Conservation (phyloP, 2,888 invertebrate genomes). For the Lottia scabra region DNA sequence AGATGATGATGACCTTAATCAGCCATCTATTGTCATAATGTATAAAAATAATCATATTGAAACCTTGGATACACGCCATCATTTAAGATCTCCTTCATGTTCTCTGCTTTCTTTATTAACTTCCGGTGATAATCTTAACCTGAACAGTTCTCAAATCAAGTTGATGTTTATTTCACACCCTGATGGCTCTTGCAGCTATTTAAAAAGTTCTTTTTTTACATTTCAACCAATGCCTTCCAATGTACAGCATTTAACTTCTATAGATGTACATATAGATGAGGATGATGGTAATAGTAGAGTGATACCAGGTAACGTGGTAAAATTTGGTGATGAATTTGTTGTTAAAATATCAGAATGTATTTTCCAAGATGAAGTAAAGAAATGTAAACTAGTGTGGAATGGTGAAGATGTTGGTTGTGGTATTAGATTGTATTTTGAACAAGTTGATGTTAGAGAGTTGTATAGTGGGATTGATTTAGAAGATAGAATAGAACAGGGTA, state of each 20-base stretch:
- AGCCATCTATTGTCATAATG: neutral
- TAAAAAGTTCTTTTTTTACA: neutral
- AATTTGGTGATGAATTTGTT: neutral
- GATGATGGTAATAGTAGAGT: neutral
- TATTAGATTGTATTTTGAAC: neutral
- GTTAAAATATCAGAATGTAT: neutral
- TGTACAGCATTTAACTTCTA: neutral
- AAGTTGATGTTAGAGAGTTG: neutral
- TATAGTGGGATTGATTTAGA: too few species aligned
- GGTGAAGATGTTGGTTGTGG: neutral
- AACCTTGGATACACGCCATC: neutral
- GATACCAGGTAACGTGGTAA: neutral
- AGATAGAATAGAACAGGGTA: too few species aligned
- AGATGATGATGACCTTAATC: neutral
- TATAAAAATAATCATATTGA: neutral
- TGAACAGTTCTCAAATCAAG: too few species aligned
- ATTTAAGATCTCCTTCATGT: neutral
- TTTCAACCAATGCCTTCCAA: neutral
- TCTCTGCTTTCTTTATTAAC: too few species aligned
- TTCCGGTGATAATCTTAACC: too few species aligned
- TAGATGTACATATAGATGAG: neutral
- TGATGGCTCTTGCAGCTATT: neutral
- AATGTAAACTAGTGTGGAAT: neutral
- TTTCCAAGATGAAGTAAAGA: neutral
- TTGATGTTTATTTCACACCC: neutral